Base-by-base conservation (phyloP, 2,888 invertebrate genomes). In the Drosophila paracracens region DNA sequence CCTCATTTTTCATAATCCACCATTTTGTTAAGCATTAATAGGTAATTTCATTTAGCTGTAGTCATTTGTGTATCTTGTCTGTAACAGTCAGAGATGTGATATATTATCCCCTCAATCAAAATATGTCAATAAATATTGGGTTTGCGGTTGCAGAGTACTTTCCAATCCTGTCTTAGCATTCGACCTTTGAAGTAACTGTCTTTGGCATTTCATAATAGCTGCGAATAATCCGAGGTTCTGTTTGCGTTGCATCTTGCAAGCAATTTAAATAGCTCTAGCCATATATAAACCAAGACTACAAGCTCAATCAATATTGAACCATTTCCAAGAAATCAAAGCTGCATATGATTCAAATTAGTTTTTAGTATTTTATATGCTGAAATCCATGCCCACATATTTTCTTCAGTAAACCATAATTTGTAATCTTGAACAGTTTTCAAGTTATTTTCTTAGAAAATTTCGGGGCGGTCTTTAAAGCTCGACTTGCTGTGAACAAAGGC, bases 151-250 rank as follows among this genome's bases (percentile, higher is more conserved):
- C 6, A 16, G 25, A 35, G 25, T 27, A 54, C 27, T 10, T 18
- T 1, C 4, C 36, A 36, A 36, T 27, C 25, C 10, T 36, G 6
- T 1, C 2, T 35, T 25, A 25, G 5, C 5, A 10, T 10, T 21
- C 31, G n/a, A 38, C 11, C 3, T 18, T 36, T 63, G 58, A 31
- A 67, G 54, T 29, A 40, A 31, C 29, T 61, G 74, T 54, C 35
- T 21, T 33, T 69, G 52, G 31, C 52, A 71, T 62, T 53, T 53
- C 59, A 72, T 67, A 83, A 78, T 66, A 79, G 60, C 52, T 61
- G 74, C 63, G 70, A 71, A 70, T 81, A 75, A 64, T 67, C 64
- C 52, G 36, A 56, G 27, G 53, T 46, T 59, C 27, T 25, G 16
- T 29, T 56, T 27, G 3, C 16, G 11, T 21, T 38, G 18, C 13